Base-by-base conservation (phyloP, 2,888 invertebrate genomes). In the Bugula neritina region DNA sequence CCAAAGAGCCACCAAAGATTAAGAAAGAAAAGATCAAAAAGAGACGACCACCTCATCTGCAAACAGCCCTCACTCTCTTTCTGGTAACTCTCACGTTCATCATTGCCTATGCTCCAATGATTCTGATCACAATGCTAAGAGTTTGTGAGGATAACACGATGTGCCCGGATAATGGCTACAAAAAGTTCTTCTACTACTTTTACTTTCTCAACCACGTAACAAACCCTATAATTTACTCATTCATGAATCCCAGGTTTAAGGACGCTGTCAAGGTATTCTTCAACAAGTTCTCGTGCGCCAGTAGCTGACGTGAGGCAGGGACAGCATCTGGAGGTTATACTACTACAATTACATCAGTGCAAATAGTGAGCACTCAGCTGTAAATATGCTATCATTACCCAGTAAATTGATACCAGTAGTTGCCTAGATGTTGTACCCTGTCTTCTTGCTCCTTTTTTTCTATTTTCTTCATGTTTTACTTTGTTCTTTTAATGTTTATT, bases 191-290 rank as follows among this genome's bases (percentile, higher is more conserved):
- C 31, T 80, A 76, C 69, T 78, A 78, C 31, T 71, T 77, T 3
- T 81, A 78, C 71, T 80, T 80, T 72, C 72, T 81, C 63, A 80
- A 80, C 74, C 77, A 78, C 71, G 78, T 78, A 2, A 77, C 78
- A 1, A 81, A 80, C 69, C 80, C 81, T 0, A 75, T 81, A 34
- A 78, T 81, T 13, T 80, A 80, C 72, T 78, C 79, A 5, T 78
- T 79, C 70, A 78, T 80, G 77, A 81, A 80, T 74, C 73, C 73
- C 17, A 73, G 74, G 29, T 79, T 80, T 72, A 35, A 43, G 3
- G n/a, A 70, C 5, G 70, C 70, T 29, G 2, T 70, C 3, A 27
- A 34, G 13, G 29, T 10, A 5, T 63, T 2, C 34, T 63, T 13
- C 27, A 63, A 63, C 10, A 25, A 63, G 31, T 34, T 21, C 63